These are phyloP conservation scores for Coremacera marginata DNA, from an alignment of 2,888 invertebrate genomes.

Conservation along the genomic window DNA sequence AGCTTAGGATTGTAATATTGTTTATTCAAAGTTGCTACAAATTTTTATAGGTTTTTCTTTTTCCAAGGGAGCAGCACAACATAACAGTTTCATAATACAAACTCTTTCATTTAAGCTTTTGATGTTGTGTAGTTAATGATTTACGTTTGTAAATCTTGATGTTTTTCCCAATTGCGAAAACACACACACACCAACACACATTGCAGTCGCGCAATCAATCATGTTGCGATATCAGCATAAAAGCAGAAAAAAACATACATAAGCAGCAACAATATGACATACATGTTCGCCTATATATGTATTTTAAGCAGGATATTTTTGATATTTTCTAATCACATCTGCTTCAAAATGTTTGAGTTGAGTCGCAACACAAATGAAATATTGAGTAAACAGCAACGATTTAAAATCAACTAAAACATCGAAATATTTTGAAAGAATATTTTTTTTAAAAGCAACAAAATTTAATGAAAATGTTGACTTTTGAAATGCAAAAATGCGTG, in stretches of 20 bases:
- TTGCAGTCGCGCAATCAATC: conserved; percentile 61
- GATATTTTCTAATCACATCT: conserved; percentile 26
- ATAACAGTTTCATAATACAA: too few species aligned
- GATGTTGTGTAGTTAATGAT: too few species aligned
- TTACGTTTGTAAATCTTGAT: not conserved
- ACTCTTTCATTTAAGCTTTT: too few species aligned
- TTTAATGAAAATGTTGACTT: conserved; percentile 20
- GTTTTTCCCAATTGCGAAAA: conserved; percentile 37
- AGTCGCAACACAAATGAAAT: not conserved
- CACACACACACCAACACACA: not conserved
- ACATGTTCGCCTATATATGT: not conserved
- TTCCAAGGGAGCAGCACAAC: not conserved
- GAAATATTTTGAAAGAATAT: conserved; percentile 27
- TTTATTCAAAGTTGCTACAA: not conserved
- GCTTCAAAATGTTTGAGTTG: conserved; percentile 32
- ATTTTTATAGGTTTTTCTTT: too few species aligned
- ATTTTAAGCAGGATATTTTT: not conserved
- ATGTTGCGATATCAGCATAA: conserved; percentile 51
- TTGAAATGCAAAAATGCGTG: conserved; percentile 30
- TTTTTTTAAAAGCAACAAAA: conserved; percentile 5
- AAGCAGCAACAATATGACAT: not conserved
- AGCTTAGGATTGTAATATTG: not conserved
- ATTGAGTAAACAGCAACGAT: conserved; percentile 1
- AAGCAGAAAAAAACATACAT: not conserved
- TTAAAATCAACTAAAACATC: conserved; percentile 29